Evolutionary conservation across 1,140 invertebrate genomes (phyloP).

Genomic region (Scaptomyza pallida): DNA sequence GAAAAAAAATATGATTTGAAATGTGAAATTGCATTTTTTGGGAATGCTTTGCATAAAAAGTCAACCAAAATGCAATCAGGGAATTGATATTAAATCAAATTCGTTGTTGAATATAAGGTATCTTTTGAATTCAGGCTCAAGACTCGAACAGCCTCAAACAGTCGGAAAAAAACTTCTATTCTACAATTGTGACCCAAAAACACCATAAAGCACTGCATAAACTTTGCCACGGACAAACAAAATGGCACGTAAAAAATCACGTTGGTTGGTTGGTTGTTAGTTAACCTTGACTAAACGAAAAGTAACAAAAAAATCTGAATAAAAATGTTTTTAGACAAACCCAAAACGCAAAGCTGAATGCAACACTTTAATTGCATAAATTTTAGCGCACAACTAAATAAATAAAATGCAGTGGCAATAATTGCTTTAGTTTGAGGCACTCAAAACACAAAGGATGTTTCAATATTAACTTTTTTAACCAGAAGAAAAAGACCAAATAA

Average conservation of each 20-base stretch:
- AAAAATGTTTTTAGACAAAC: too few relatives aligned
- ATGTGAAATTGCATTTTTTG: background rate
- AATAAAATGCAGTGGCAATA: background rate
- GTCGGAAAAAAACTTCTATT: too few relatives aligned
- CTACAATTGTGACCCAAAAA: background rate
- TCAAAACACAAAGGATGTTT: too few relatives aligned
- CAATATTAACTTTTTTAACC: too few relatives aligned
- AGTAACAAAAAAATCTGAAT: background rate
- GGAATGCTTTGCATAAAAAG: background rate
- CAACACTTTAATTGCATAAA: constrained; percentile 30
- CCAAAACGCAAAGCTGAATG: background rate
- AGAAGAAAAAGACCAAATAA: too few relatives aligned
- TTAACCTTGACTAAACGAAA: constrained; percentile 17
- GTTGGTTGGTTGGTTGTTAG: constrained; percentile 36
- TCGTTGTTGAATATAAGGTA: too few relatives aligned
- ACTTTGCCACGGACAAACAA: background rate
- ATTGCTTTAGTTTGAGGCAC: background rate
- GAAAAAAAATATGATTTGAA: background rate
- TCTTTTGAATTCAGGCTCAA: too few relatives aligned
- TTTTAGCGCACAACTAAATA: background rate
- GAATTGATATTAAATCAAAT: background rate
- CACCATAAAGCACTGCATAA: background rate
- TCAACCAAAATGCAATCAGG: background rate
- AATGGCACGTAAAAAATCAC: constrained; percentile 4
- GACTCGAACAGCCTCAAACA: too few relatives aligned